Conservation (phyloP, 2,797 vertebrate genomes). For the Diceros bicornis region DNA sequence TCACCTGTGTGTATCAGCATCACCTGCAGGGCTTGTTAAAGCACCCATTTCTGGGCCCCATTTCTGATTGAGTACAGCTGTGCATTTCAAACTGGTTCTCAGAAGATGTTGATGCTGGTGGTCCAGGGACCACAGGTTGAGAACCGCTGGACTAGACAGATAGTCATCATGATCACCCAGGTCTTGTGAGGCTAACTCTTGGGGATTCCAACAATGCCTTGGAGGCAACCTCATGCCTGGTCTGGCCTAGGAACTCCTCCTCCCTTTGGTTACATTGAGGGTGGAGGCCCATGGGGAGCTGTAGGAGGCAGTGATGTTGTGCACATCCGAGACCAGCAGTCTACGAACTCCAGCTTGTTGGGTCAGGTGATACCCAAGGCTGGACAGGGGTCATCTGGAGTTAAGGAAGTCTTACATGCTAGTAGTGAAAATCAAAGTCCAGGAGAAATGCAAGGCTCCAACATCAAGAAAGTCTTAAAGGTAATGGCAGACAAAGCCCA, state of each 20-base stretch:
- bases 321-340: neutral
- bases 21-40: neutral
- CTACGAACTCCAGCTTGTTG: neutral
- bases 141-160: neutral
- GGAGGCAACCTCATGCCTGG: neutral
- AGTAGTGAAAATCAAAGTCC: neutral
- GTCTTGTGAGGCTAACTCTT: neutral
- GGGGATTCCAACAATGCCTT: neutral
- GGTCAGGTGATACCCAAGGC: neutral
- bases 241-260: too few species aligned
- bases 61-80: neutral
- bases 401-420: neutral
- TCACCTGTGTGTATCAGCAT: neutral
- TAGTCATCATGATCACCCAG: neutral
- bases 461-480: neutral
- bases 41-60: accelerated
- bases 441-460: neutral
- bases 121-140: too few species aligned
- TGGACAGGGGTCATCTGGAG: neutral
- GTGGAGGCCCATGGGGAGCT: accelerated
- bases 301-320: neutral
- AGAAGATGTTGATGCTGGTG: neutral
- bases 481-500: neutral
- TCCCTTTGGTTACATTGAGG: neutral
- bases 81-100: neutral